Evolutionary conservation across 1,140 invertebrate genomes (phyloP), one percentile per base, ranked within the genome.

Genomic region (Proctacanthus coquilletti): DNA sequence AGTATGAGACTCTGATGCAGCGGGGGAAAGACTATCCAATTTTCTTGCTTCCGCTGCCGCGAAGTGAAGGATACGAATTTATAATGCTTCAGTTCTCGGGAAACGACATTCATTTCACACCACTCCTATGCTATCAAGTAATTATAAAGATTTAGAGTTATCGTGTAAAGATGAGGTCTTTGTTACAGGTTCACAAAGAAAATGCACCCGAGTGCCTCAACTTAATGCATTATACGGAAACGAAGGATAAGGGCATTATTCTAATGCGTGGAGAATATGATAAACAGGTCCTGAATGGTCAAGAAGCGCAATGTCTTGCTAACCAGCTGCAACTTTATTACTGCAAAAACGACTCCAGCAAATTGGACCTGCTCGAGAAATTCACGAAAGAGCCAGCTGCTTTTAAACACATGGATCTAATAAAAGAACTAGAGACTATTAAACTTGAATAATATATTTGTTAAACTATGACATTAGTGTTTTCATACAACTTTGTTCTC

Each of bases 201-300:
- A 88, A 91, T 69, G 80, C 87, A 0, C 87, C 86, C 1, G 84
- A 89, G 56, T 91, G 86, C 61, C 62, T 94, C 14, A 82, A 77
- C 2, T 65, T 93, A 44, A 70, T 75, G 3, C 81, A 91, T 58
- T 93, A 84, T 47, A 75, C 74, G 10, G 89, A 94, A 53, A 65
- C 88, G 5, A 65, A 77, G 20, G 67, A 71, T 21, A 89, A 91
- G 62, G 78, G 73, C 5, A 70, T 92, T 36, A 72, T 92, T 17
- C 57, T 92, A 14, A 87, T 92, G 84, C 70, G 75, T 38, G 88
- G 87, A 27, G 84, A 91, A 60, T 92, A 77, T 65, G 84, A 93
- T 56, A 74, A 72, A 45, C 84, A 89, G 62, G 71, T 81, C 1
- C 51, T 88, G 2, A 76, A 66, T 61, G 72, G 68, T 1, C 67